Conservation (phyloP, 2,113 vertebrate genomes). For the Cochlearius cochlearius region DNA sequence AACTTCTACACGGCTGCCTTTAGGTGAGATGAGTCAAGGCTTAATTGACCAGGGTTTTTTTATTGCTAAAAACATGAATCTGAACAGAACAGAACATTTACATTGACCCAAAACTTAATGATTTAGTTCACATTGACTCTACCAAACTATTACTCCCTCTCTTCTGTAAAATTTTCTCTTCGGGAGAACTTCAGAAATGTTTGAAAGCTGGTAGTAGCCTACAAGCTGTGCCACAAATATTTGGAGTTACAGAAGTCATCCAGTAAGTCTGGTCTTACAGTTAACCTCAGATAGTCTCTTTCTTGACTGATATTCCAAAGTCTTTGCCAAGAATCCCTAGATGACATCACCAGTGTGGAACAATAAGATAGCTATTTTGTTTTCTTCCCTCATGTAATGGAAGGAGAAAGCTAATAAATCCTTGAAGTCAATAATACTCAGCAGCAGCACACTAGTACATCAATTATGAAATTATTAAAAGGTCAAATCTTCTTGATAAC, state of each 20-base stretch:
- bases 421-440: neutral
- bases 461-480: conserved; percentile 9
- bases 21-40: fast-evolving
- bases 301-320: conserved; percentile 1
- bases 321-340: neutral
- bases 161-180: neutral
- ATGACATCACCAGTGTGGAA: neutral
- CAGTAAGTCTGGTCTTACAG: neutral
- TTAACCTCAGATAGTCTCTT: neutral
- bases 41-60: neutral
- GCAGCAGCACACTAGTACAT: neutral
- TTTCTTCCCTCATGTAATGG: neutral
- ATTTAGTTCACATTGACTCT: neutral
- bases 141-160: neutral
- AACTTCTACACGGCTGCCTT: neutral
- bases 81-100: neutral
- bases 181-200: neutral
- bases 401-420: neutral
- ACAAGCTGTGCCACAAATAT: neutral
- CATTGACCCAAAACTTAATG: neutral
- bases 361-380: neutral
- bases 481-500: neutral
- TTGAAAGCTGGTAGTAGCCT: neutral
- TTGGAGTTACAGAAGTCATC: neutral
- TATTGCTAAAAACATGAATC: neutral